These are phyloP conservation scores for Pantherophis vulpinus DNA, from an alignment of 2,797 vertebrate genomes.

Conservation along the genomic window DNA sequence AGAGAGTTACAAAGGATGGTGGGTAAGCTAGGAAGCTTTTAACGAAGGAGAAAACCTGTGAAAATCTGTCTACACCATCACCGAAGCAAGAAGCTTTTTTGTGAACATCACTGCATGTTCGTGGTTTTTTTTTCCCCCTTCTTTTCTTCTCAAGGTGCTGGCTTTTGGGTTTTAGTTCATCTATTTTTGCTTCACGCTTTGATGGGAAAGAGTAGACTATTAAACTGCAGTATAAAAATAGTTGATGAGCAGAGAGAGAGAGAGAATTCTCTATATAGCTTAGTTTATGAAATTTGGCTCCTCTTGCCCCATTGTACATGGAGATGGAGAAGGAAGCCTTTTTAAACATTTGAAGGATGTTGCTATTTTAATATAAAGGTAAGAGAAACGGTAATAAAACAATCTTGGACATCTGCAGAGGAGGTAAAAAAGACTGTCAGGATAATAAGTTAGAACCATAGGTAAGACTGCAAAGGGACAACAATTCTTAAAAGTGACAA, in stretches of 20 bases:
- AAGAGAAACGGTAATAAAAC: not conserved
- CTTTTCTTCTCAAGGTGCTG: not conserved
- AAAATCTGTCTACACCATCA: not conserved
- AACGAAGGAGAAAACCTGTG: not conserved
- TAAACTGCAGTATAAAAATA: not conserved
- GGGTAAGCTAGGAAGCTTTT: no score
- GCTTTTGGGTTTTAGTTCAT: not conserved
- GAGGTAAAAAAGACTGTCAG: not conserved
- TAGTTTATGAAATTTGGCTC: not conserved
- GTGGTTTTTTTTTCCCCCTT: not conserved
- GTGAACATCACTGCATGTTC: not conserved
- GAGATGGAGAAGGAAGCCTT: not conserved
- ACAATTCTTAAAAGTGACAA: not conserved
- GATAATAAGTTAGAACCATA: not conserved
- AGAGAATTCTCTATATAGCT: not conserved
- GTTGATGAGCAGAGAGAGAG: not conserved
- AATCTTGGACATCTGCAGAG: not conserved
- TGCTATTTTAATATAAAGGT: not conserved
- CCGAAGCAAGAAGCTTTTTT: not conserved
- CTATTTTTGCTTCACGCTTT: not conserved
- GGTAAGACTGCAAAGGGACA: not conserved
- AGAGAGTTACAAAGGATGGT: not conserved
- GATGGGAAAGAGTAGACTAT: not conserved
- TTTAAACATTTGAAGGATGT: not conserved
- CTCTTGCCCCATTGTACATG: not conserved